Evolutionary conservation across 1,140 invertebrate species (phyloP).

Genomic region (Lordiphosa mommai): DNA sequence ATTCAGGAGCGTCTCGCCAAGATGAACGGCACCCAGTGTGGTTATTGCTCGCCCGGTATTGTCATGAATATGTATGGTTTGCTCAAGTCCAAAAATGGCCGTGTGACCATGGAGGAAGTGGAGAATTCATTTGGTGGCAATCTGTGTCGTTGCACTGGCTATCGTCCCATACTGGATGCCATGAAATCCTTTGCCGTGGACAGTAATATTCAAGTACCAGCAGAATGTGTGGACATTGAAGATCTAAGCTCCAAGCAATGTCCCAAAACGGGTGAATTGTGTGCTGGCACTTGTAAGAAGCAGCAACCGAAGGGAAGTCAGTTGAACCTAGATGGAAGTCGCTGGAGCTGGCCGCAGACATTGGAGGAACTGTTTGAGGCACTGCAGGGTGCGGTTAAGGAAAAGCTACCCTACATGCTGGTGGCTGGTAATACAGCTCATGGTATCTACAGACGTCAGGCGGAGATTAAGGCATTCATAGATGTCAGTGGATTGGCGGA

Average conservation of each 20-base stretch:
- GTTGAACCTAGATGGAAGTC: conserved; percentile 61
- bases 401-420: conserved; percentile 80
- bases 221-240: conserved; percentile 66
- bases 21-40: conserved; percentile 90
- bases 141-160: conserved; percentile 93
- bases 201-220: conserved; percentile 84
- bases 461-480: conserved; percentile 83
- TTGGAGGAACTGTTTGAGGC: conserved; percentile 82
- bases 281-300: conserved; percentile 56
- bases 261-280: conserved; percentile 55
- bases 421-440: conserved; percentile 82
- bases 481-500: conserved; percentile 87
- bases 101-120: conserved; percentile 85
- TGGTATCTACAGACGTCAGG: conserved; percentile 83
- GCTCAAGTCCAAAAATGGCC: conserved; percentile 79
- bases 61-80: conserved; percentile 92
- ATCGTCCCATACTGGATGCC: conserved; percentile 90
- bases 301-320: conserved; percentile 21
- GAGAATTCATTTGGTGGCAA: conserved; percentile 91
- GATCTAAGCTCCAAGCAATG: conserved; percentile 55
- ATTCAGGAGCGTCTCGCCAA: conserved; percentile 85
- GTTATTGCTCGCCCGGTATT: conserved; percentile 91
- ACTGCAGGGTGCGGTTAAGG: conserved; percentile 80
- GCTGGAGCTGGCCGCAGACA: conserved; percentile 71
- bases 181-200: conserved; percentile 89